These are phyloP conservation scores for Troilus luridus DNA, from an alignment of 2,888 invertebrate genomes.

Conservation along the genomic window DNA sequence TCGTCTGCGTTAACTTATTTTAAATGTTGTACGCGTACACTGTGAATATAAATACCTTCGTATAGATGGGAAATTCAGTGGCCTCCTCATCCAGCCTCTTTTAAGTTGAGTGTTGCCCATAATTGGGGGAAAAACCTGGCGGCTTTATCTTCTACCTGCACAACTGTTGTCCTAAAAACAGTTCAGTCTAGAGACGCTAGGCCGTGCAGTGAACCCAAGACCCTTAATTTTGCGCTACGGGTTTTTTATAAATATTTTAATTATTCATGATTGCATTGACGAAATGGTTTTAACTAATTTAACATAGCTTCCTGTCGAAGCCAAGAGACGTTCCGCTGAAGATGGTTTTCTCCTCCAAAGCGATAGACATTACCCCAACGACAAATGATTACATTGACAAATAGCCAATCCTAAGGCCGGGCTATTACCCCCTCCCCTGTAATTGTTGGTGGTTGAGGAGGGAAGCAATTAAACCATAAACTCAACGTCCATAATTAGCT, in stretches of 20 bases:
- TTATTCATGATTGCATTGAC: neutral
- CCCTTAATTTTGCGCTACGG: too few species aligned
- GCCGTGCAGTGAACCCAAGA: too few species aligned
- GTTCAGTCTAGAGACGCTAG: too few species aligned
- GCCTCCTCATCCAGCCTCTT: too few species aligned
- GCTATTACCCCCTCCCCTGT: neutral
- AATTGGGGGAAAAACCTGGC: too few species aligned
- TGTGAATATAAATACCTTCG: too few species aligned
- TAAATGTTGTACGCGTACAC: neutral
- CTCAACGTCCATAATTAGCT: neutral
- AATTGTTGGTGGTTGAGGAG: too few species aligned
- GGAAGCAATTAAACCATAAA: constrained; percentile 14
- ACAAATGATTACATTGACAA: constrained; percentile 13
- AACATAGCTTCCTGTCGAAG: neutral
- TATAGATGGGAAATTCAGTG: too few species aligned
- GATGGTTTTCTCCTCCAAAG: neutral
- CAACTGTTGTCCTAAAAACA: too few species aligned
- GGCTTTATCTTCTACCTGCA: too few species aligned
- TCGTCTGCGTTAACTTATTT: neutral
- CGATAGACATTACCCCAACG: neutral
- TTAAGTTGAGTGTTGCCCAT: too few species aligned
- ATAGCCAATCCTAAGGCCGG: neutral
- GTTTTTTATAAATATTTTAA: too few species aligned
- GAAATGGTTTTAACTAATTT: neutral
- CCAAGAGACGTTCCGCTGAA: neutral